Base-by-base conservation (phyloP, 2,113 vertebrate species). In the Trogon melanurus region DNA sequence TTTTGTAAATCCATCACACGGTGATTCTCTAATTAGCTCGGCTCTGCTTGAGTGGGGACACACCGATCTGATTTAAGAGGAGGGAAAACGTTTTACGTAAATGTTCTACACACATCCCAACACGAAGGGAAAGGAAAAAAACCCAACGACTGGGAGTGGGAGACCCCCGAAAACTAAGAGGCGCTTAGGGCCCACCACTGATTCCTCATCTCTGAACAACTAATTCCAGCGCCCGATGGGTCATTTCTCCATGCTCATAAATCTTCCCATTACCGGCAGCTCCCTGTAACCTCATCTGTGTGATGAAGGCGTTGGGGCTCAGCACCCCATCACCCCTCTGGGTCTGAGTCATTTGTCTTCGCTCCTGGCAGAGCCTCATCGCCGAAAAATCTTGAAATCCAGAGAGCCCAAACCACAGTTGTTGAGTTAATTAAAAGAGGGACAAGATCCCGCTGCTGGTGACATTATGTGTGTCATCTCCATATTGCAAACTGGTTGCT, bases 1-100 rank as follows among this genome's bases (percentile, higher is more conserved):
- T 82, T 78, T 19, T 5, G 32, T 25, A 74, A 65, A 79, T 72
- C 92, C 93, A 94, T 95, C 95, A 83, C 25, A 54, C 70, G 64
- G 81, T 88, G 89, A 96, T 92, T 95, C 91, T 85, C 80, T 93
- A 94, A 97, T 96, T 96, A 97, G 72, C 79, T 85, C 2, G 0
- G 16, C 1, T 2, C 58, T 93, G n/a, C 82, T 76, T 70, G 67
- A 22, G 83, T 85, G 81, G 96, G 88, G 91, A 94, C 94, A 95
- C 88, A 44, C 64, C n/a, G 29, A 80, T n/a, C 89, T 94, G 92
- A 97, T 94, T 94, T 90, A 95, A 32, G 79, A 95, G 11, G 6
- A 54, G 44, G 20, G 19, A 48, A 64, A 67, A 67, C 25, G 65
- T 30, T 62, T 89, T 45, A 87, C 25, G 50, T 44, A 67, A 83